Base-by-base conservation (phyloP, 2,888 invertebrate genomes). In the Tipula vernalis region DNA sequence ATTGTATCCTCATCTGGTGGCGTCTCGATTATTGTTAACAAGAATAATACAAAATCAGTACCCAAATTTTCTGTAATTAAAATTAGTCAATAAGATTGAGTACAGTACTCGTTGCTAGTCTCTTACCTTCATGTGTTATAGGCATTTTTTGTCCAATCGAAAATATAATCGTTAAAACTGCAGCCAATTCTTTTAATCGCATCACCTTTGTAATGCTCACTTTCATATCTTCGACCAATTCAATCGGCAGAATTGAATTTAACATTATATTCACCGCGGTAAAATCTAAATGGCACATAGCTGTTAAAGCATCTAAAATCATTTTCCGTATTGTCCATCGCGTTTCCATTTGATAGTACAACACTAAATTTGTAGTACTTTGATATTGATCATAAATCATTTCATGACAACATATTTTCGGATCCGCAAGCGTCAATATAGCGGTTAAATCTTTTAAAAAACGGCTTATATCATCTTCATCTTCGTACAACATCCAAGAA, bases 261-360 rank as follows among this genome's bases (percentile, higher is more conserved):
- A 98, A 93, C 90, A 98, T 94, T 36, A 97, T 96, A 86, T 95
- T 95, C 47, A 98, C 93, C 83, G 97, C 95, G 4, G 95, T 95
- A 87, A 95, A 93, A 91, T 98, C 97, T 87, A 98, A 92, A 42
- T 96, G 95, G 90, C 98, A 98, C 94, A 98, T 95, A 42, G 96
- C 95, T 28, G 96, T 96, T 91, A 98, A 98, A 6, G 96, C 96
- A 93, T 97, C 94, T 87, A 98, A 92, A 83, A 98, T 92, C 10
- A 96, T 92, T 89, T 96, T 95, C 88, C 98, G 94, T 87, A 98
- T 95, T 0, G 95, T 95, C 97, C 97, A 97, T 88, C 97, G 93
- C 0, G 96, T 95, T 91, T 98, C 98, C 98, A 98, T 98, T 93
- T 98, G 98, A 91, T 98, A 98, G 92, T 98, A 98, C 90, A 97